A percentile compares a stretch with the other conserved stretches of the same genome.
Conservation (phyloP, 2,888 invertebrate genomes). For the Drosophila austrosaltans region DNA sequence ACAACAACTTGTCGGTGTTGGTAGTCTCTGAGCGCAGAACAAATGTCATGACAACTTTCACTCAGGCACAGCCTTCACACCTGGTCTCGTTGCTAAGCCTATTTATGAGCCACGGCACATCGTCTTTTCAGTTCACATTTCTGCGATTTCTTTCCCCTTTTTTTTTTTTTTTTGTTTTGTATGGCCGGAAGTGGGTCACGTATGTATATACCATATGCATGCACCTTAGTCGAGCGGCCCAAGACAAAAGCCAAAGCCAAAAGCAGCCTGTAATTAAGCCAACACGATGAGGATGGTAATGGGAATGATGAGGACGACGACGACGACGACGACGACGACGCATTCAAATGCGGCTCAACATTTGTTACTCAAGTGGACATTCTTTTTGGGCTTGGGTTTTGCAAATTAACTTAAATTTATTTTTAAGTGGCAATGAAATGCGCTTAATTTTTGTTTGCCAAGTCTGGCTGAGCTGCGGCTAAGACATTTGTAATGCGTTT, state of each 20-base stretch:
- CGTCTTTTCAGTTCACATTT: slow-evolving; percentile 53
- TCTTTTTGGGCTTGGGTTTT: not conserved
- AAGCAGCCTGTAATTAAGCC: slow-evolving; percentile 67
- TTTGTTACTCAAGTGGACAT: slow-evolving; percentile 60
- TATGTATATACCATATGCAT: slow-evolving; percentile 56
- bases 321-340: slow-evolving; percentile 38
- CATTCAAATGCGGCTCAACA: slow-evolving; percentile 61
- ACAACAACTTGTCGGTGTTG: not conserved
- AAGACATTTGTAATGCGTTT: slow-evolving; percentile 59
- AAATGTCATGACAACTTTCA: slow-evolving; percentile 74
- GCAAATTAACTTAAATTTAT: slow-evolving; percentile 53
- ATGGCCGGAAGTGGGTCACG: slow-evolving; percentile 76
- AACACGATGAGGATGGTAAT: slow-evolving; percentile 5
- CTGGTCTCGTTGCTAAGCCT: slow-evolving; percentile 55
- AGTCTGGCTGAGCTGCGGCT: slow-evolving; percentile 34
- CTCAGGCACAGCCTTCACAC: slow-evolving; percentile 63
- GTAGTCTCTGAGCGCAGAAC: slow-evolving; percentile 35
- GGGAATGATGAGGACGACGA: slow-evolving; percentile 20
- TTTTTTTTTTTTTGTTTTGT: slow-evolving; percentile 45
- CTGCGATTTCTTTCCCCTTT: slow-evolving; percentile 37
- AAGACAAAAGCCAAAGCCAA: slow-evolving; percentile 60
- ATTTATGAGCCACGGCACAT: slow-evolving; percentile 59
- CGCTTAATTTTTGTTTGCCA: slow-evolving; percentile 44
- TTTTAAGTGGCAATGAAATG: slow-evolving; percentile 15
- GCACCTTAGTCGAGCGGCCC: slow-evolving; percentile 46